phyloP scores from a whole-genome alignment of 2,113 vertebrate species.

The Grantiella picta region DNA sequence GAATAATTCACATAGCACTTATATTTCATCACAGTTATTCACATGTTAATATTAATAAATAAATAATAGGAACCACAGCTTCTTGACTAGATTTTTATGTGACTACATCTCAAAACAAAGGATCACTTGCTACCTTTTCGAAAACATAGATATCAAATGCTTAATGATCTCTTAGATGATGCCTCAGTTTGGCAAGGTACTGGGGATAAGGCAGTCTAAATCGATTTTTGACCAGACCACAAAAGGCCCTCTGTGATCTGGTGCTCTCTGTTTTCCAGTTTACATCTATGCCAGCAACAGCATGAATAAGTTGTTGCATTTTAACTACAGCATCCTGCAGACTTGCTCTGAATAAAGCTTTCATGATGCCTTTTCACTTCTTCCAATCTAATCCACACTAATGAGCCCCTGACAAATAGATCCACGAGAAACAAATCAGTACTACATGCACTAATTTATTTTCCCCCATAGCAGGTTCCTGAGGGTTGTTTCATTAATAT shows the following conservation, averaged over 20 bases:
- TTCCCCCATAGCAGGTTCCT: neutral
- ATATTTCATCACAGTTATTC: neutral
- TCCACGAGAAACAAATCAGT: neutral
- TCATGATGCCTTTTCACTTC: neutral
- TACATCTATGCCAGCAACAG: neutral
- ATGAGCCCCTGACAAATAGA: neutral
- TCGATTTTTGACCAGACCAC: neutral
- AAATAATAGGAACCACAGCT: neutral
- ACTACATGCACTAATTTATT: neutral
- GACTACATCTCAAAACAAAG: neutral
- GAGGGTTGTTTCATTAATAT: neutral
- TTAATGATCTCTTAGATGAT: neutral
- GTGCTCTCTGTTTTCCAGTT: neutral
- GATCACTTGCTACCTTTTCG: neutral
- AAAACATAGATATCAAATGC: neutral
- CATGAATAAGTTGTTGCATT: neutral
- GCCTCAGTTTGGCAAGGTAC: neutral
- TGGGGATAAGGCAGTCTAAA: neutral
- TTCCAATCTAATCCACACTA: neutral
- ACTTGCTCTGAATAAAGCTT: neutral
- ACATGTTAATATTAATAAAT: neutral
- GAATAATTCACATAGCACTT: neutral
- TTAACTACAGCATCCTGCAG: neutral
- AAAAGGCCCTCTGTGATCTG: neutral
- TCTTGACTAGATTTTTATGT: neutral